Evolutionary conservation across 2,113 vertebrate species (phyloP), one percentile per base, ranked within the genome.

Genomic region (Columbina picui): DNA sequence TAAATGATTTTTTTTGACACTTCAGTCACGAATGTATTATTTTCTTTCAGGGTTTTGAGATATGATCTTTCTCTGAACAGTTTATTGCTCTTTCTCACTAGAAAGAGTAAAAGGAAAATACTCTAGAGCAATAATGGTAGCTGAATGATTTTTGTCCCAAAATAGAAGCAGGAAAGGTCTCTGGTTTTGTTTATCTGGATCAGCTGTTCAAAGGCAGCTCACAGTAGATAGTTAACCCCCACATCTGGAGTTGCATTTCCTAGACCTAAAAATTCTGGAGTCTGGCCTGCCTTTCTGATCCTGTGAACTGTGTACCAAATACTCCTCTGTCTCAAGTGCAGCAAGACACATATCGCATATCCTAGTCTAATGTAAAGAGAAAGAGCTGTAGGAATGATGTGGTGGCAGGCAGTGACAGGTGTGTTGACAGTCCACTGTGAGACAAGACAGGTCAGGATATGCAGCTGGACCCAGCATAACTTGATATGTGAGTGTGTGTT

Each of bases 291-390:
- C 57, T 90, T 88, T 84, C 50, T 81, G 55, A 55, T 84, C 22
- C 16, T 0, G 0, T 55, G 77, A 87, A 47, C 38, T 56, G 7
- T n/a, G 8, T 26, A 29, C 65, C n/a, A n/a, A 41, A 29, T 57
- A 27, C 53, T 73, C 6, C 23, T 69, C 18, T 10, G 1, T 45
- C 9, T 19, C 16, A 63, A 67, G 60, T 41, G 20, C 10, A 2
- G 22, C n/a, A 30, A 14, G 55, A 27, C 10, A 4, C 13, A 0
- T 7, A 4, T 8, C 2, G 2, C 5, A 0, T 52, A 13, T 30
- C 55, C 67, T n/a, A 12, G 39, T n/a, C 3, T 52, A 43, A 25
- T 11, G 56, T 32, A 84, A 70, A n/a, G 71, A 63, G 69, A 57
- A 52, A 10, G 43, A 85, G 50, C 47, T 8, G 0, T 67, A 67